Percentiles rank a stretch among this genome's conserved stretches.
These are phyloP conservation scores for Chinchilla lanigera DNA, from an alignment of 2,113 vertebrate species.

Conservation along the genomic window DNA sequence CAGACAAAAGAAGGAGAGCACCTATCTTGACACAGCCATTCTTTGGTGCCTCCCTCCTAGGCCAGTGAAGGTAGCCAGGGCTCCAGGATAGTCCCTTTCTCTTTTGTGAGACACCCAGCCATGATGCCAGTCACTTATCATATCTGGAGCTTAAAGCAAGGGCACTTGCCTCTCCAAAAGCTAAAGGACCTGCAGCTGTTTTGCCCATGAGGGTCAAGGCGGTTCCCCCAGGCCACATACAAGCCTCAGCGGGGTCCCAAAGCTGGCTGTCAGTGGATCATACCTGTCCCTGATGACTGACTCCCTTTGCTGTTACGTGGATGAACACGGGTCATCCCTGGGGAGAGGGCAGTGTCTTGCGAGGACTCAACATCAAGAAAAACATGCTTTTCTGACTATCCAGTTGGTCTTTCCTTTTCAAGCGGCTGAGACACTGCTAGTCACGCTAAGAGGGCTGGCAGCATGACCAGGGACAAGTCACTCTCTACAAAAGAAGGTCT, in stretches of 20 bases:
- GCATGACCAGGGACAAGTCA: not conserved
- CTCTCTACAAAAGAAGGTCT: not conserved
- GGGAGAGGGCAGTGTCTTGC: not conserved
- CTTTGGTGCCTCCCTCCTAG: not conserved
- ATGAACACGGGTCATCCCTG: not conserved
- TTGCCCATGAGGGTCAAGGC: not conserved
- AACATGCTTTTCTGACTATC: not conserved
- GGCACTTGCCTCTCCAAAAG: not conserved
- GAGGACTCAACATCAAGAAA: not conserved
- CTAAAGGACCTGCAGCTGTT: not conserved
- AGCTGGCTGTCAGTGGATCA: not conserved
- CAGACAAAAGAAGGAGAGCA: not conserved
- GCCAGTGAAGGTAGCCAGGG: not conserved
- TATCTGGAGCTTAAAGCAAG: not conserved
- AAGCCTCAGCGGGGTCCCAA: fast-evolving
- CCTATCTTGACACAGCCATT: not conserved
- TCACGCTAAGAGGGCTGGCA: not conserved
- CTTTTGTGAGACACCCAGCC: not conserved
- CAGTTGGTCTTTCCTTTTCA: not conserved
- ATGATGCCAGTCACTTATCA: not conserved
- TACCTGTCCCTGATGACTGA: not conserved
- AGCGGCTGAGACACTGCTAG: not conserved
- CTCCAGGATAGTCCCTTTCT: not conserved
- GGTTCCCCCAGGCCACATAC: not conserved
- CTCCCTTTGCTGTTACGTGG: not conserved